Percentiles rank a stretch among this genome's conserved stretches.
These are phyloP conservation scores for Drosophila neonasuta DNA, from an alignment of 2,888 invertebrate genomes.

Conservation along the genomic window DNA sequence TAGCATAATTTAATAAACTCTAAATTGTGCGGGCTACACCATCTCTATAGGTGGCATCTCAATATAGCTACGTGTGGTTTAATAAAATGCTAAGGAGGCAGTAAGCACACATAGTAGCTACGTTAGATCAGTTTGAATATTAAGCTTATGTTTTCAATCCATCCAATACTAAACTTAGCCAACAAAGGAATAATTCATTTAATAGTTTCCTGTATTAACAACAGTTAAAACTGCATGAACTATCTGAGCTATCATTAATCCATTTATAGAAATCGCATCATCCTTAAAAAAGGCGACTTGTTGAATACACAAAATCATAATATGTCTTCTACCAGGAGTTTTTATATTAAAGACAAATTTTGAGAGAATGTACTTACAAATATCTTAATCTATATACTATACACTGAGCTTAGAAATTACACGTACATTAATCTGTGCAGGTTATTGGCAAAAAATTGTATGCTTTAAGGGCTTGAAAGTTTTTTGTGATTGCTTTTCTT, in stretches of 20 bases:
- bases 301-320: too few relatives aligned
- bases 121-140: slow-evolving; percentile 34
- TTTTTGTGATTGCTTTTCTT: slow-evolving; percentile 50
- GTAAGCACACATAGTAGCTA: slow-evolving; percentile 30
- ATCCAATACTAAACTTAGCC: slow-evolving; percentile 40
- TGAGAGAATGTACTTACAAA: too few relatives aligned
- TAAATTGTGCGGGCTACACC: slow-evolving; percentile 40
- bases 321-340: too few relatives aligned
- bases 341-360: too few relatives aligned
- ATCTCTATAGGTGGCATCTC: slow-evolving; percentile 35
- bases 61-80: slow-evolving; percentile 65
- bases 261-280: slow-evolving; percentile 50
- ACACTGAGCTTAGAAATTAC: neutral
- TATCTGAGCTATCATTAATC: slow-evolving; percentile 51
- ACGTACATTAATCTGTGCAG: neutral
- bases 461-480: slow-evolving; percentile 63
- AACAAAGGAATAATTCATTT: slow-evolving; percentile 64
- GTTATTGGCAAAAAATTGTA: slow-evolving; percentile 29
- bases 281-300: neutral
- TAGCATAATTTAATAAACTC: slow-evolving; percentile 76
- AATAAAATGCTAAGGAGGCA: slow-evolving; percentile 58
- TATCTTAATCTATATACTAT: too few relatives aligned
- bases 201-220: slow-evolving; percentile 70
- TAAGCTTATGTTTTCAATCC: slow-evolving; percentile 6
- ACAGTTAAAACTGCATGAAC: slow-evolving; percentile 66